phyloP scores from a whole-genome alignment of 2,797 vertebrate genomes.

The Phrynocephalus forsythii region DNA sequence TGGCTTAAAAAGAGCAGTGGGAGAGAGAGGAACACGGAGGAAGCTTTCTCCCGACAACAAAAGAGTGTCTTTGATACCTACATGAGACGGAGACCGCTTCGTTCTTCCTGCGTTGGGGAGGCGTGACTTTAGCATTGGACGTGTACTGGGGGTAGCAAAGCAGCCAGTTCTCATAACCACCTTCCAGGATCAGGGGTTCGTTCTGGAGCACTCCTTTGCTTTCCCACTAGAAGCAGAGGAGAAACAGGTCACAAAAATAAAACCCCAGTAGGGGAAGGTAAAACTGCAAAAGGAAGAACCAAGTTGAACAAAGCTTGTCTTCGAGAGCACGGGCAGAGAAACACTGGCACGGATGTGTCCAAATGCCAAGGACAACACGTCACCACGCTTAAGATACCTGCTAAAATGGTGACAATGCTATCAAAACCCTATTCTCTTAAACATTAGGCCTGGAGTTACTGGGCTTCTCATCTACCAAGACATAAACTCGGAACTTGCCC shows the following conservation, averaged over 20 bases:
- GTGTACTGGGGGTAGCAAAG: slow-evolving; percentile 96
- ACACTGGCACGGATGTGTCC: too few relatives aligned
- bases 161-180: slow-evolving; percentile 98
- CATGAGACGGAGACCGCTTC: slow-evolving; percentile 85
- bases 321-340: too few relatives aligned
- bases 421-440: not conserved
- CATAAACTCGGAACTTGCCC: slow-evolving; percentile 39
- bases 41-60: not conserved
- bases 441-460: not conserved
- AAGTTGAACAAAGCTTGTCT: not conserved
- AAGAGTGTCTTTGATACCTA: slow-evolving; percentile 79
- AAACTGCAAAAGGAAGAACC: not conserved
- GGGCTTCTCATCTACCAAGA: not conserved
- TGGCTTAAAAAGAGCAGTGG: not conserved
- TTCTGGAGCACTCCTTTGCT: slow-evolving; percentile 89
- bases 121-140: slow-evolving; percentile 91
- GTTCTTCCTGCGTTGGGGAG: slow-evolving; percentile 81
- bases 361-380: not conserved
- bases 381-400: too few relatives aligned
- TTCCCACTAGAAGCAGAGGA: slow-evolving; percentile 89
- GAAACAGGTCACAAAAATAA: slow-evolving; percentile 37
- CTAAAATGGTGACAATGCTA: not conserved
- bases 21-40: not conserved
- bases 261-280: not conserved
- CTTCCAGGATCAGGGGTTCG: slow-evolving; percentile 94